Base-by-base conservation (phyloP, 2,113 vertebrate genomes). In the Leptodactylus fuscus region DNA sequence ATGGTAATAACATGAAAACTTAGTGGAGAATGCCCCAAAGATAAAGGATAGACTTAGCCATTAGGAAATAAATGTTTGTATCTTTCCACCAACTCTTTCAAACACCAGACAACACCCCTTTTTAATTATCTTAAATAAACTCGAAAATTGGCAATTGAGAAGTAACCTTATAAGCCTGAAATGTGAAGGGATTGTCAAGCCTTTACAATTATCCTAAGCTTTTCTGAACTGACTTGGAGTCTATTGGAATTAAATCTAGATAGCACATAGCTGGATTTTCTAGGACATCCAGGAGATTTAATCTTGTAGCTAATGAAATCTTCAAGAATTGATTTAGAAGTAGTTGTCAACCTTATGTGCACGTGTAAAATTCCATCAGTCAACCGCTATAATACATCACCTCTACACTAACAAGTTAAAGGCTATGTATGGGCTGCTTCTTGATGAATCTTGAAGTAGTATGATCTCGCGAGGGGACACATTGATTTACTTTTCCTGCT, bases 171-270 rank as follows among this genome's bases (percentile, higher is more conserved):
- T 34, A 78, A 51, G 49, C 18, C 75, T 38, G 32, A 36, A 55
- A 36, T 78, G 75, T 58, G 32, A 53, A 51, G 29, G 75, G 49
- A 55, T 78, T 78, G 48, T 32, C 49, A 78, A 78, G 75, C 75
- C 51, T 78, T 53, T 34, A 55, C 75, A 78, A 78, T 78, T 55
- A 78, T 78, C 22, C 73, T 58, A 78, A 78, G 75, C 75, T 78
- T 78, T 78, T 5, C 75, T 55, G 75, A 78, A 53, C 75, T 78
- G 75, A 78, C 44, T 49, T 55, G 75, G 48, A 34, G 51, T 55
- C 75, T 78, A 55, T 78, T 78, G 75, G 75, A 78, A 78, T 78
- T 78, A 78, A 76, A 55, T 78, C 75, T 78, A 78, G 75, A 78
- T 32, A 78, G 75, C 75, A 78, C 75, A 78, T 78, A 78, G 75